phyloP scores from a whole-genome alignment of 2,888 invertebrate species.

The Dorcus hopei region DNA sequence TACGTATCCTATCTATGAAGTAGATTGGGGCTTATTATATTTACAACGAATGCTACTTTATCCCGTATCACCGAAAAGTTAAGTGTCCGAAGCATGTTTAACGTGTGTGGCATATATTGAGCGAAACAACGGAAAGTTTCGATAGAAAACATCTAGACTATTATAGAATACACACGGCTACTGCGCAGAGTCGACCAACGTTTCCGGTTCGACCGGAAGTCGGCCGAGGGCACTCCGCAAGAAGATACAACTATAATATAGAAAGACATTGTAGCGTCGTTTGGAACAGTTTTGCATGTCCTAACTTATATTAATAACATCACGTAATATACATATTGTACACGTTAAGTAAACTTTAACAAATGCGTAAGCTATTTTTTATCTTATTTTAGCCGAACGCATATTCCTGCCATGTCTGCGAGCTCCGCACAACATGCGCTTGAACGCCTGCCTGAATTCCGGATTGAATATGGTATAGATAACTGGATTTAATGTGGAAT shows the following conservation, averaged over 20 bases:
- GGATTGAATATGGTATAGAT: slow-evolving; percentile 94
- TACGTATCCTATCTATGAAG: too few species aligned
- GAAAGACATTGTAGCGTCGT: slow-evolving; percentile 46
- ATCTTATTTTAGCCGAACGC: slow-evolving; percentile 47
- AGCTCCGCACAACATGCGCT: slow-evolving; percentile 74
- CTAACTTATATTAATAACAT: slow-evolving; percentile 21
- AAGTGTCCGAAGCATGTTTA: slow-evolving; percentile 9
- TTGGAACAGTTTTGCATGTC: slow-evolving; percentile 28
- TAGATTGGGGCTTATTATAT: neutral
- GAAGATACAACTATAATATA: slow-evolving; percentile 33
- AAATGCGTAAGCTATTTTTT: slow-evolving; percentile 28
- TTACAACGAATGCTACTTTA: slow-evolving; percentile 7
- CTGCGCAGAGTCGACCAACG: neutral
- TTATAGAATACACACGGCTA: neutral
- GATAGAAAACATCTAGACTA: slow-evolving; percentile 6
- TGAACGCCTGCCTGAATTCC: slow-evolving; percentile 87
- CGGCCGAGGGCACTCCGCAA: neutral
- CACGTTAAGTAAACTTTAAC: neutral
- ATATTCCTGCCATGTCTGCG: slow-evolving; percentile 43
- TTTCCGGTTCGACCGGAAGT: neutral
- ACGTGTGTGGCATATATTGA: slow-evolving; percentile 20
- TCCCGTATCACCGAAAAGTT: slow-evolving; percentile 24
- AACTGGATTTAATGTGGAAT: slow-evolving; percentile 86
- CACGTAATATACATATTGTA: neutral
- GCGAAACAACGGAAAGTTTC: slow-evolving; percentile 16